These are phyloP conservation scores for Scomberomorus guttatus DNA, from an alignment of 2,797 vertebrate genomes.

Conservation along the genomic window DNA sequence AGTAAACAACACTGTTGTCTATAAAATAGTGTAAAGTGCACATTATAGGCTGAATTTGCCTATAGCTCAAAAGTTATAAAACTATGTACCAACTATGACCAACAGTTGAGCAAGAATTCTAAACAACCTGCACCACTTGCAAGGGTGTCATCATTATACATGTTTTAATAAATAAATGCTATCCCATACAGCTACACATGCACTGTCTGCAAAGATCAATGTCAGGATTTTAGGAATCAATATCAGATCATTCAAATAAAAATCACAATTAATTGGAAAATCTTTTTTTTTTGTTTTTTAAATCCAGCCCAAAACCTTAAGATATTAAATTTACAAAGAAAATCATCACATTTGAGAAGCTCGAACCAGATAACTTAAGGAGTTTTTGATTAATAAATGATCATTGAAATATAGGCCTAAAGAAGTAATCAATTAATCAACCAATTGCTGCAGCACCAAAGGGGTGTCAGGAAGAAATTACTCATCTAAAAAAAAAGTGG, in stretches of 20 bases:
- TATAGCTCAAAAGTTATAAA: too few species aligned
- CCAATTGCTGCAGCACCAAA: neutral
- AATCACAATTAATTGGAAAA: too few species aligned
- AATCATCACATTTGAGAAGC: neutral
- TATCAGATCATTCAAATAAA: too few species aligned
- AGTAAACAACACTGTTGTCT: neutral
- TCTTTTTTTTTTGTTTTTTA: too few species aligned
- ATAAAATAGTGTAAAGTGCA: neutral
- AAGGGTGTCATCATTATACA: neutral
- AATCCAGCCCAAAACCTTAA: neutral
- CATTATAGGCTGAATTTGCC: neutral
- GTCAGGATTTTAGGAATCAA: too few species aligned
- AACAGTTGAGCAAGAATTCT: neutral
- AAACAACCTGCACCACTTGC: neutral
- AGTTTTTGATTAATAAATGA: neutral
- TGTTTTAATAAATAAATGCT: neutral
- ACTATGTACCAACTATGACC: neutral
- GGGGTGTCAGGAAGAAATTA: neutral
- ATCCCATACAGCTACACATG: neutral
- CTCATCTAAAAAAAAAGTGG: neutral
- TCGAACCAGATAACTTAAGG: too few species aligned
- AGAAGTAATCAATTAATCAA: neutral
- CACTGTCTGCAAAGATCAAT: neutral
- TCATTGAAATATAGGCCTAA: neutral
- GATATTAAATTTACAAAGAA: neutral